These are phyloP conservation scores for Melanotaenia boesemani DNA, from an alignment of 2,797 vertebrate species.

Conservation along the genomic window DNA sequence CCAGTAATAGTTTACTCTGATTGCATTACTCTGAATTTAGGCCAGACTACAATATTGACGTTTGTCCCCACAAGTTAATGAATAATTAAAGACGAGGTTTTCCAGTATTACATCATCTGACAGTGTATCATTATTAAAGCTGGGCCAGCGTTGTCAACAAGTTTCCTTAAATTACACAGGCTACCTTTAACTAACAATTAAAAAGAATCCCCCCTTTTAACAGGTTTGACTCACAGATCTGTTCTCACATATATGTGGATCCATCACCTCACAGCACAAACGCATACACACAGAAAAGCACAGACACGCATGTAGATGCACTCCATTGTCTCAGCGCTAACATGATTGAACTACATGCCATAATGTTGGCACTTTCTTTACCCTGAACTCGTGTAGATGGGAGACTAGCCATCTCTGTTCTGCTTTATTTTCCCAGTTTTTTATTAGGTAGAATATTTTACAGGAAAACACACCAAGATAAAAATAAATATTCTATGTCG, in stretches of 20 bases:
- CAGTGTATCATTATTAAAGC: neutral
- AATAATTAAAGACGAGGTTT: slow-evolving; percentile 34
- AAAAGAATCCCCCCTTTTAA: neutral
- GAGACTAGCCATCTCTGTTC: neutral
- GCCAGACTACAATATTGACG: neutral
- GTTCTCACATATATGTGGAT: neutral
- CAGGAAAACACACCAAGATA: neutral
- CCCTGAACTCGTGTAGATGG: neutral
- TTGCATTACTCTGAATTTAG: slow-evolving; percentile 1
- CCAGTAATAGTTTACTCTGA: slow-evolving; percentile 6
- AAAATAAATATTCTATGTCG: neutral
- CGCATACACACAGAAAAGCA: neutral
- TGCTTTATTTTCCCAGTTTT: neutral
- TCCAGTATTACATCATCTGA: slow-evolving; percentile 25
- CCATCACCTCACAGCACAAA: neutral
- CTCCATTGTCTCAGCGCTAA: neutral
- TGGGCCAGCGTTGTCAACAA: neutral
- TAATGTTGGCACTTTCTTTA: neutral
- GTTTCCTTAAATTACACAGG: neutral
- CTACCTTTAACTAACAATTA: neutral
- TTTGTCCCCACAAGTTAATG: slow-evolving; percentile 34
- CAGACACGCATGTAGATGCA: neutral
- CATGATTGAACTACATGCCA: neutral
- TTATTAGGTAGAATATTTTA: neutral
- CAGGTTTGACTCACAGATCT: neutral